A percentile compares a stretch with the other conserved stretches of the same genome.
phyloP scores from a whole-genome alignment of 2,113 vertebrate genomes.

The Danio rerio region GRCz12tu NC_133179.1:2300501-2301000 shows the following conservation, averaged over 20 bases:
- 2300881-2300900: too few relatives aligned
- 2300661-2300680: slow-evolving; percentile 57
- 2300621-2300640: slow-evolving; percentile 48
- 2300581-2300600: slow-evolving; percentile 62
- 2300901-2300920: too few relatives aligned
- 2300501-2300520: neutral
- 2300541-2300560: slow-evolving; percentile 70
- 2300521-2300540: slow-evolving; percentile 49
- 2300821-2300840: too few relatives aligned
- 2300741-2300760: neutral
- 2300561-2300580: slow-evolving; percentile 68
- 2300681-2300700: slow-evolving; percentile 49
- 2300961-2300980: too few relatives aligned
- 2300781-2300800: too few relatives aligned
- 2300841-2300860: too few relatives aligned
- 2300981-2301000: too few relatives aligned
- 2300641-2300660: slow-evolving; percentile 37
- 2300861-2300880: too few relatives aligned
- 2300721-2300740: neutral
- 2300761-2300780: neutral
- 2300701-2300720: slow-evolving; percentile 66
- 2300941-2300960: too few relatives aligned
- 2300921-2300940: too few relatives aligned
- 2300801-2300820: too few relatives aligned
- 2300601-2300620: slow-evolving; percentile 57